Conservation (phyloP, 2,797 vertebrate genomes). For the Netta rufina region DNA sequence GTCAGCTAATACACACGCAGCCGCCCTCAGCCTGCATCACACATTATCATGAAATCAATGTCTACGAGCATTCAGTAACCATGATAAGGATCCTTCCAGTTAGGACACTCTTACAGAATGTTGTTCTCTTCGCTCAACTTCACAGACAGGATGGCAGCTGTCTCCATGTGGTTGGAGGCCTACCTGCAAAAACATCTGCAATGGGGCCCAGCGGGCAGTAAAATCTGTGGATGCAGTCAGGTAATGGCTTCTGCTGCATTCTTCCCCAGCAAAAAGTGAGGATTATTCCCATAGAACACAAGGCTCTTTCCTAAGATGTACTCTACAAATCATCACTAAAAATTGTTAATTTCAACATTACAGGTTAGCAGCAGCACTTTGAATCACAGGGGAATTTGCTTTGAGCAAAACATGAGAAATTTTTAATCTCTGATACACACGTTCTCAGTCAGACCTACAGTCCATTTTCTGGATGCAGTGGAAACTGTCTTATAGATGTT, state of each 20-base stretch:
- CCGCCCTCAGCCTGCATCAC: neutral
- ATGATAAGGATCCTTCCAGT: slow-evolving; percentile 23
- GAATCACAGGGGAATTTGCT: neutral
- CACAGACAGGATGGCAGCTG: neutral
- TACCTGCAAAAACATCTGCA: neutral
- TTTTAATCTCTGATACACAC: neutral
- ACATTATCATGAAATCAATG: slow-evolving; percentile 48
- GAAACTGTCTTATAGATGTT: neutral
- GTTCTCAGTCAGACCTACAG: neutral
- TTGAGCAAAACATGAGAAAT: neutral
- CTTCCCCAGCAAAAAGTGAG: neutral
- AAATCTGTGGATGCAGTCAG: neutral
- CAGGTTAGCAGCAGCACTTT: neutral
- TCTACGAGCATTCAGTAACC: slow-evolving; percentile 10
- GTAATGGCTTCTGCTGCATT: neutral
- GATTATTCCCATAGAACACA: neutral
- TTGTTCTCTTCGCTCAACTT: slow-evolving; percentile 20
- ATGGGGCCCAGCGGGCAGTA: neutral
- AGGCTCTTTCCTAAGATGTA: neutral
- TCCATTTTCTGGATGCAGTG: neutral
- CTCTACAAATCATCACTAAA: neutral
- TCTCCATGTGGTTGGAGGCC: slow-evolving; percentile 38
- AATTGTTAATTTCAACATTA: neutral
- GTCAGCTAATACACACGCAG: neutral
- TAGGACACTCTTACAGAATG: slow-evolving; percentile 25